Evolutionary conservation across 2,113 vertebrate genomes (phyloP), one percentile per base, ranked within the genome.

Genomic region (Lasiurus borealis): DNA sequence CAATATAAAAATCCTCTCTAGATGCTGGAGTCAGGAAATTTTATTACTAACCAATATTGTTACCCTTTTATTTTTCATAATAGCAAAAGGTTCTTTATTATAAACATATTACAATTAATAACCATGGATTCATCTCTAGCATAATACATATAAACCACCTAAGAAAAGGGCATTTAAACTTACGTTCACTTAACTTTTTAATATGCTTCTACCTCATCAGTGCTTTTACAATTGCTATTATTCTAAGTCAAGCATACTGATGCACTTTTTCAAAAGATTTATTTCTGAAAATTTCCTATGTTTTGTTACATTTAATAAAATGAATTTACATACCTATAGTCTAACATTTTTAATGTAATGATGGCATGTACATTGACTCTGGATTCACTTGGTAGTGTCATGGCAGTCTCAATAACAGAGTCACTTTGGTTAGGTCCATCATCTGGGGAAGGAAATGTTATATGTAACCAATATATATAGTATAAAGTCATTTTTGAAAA

Each of bases 321-420:
- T 48, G 5, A 29, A 87, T 34, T 8, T 8, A 73, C 97, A 48
- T 93, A 99, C 99, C 99, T 99, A 95, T 99, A 99, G 2, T 98
- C 98, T 96, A 99, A 1, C 0, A 98, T 87, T 92, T 99, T 99
- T 8, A 99, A 98, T 0, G 98, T 98, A 81, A 98, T 97, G 48
- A 99, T 98, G 95, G 98, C 96, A 0, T 99, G 99, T 4, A 98
- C 5, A 71, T 99, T 99, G 91, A 99, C 95, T 80, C 76, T 98
- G 75, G 99, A 98, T 88, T 99, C 98, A 90, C 99, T 99, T 23
- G 99, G 99, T 31, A 99, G 98, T 0, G 99, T 99, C 99, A 99
- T 99, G 73, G 99, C 99, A 48, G 99, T 99, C 16, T 85, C 96
- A 44, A 96, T 80, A 81, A 97, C 94, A 27, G 97, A 98, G 6